Evolutionary conservation across 2,888 invertebrate genomes (phyloP).

Genomic region (Strigamia crassipes): DNA sequence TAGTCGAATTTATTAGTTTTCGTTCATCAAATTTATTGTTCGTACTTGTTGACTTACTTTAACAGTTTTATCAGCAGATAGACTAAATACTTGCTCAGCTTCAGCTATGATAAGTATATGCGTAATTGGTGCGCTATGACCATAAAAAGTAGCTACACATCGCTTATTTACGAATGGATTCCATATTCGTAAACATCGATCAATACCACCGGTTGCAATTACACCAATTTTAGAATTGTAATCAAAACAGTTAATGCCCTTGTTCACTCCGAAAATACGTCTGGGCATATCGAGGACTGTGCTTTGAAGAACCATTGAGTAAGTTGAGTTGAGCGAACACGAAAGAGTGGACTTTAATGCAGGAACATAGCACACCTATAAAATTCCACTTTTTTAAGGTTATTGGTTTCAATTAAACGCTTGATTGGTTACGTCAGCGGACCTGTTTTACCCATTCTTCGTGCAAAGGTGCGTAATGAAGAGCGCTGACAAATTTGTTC

Average conservation of each 20-base stretch:
- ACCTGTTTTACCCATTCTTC: slow-evolving; percentile 44
- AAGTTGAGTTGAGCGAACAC: neutral
- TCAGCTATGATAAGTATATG: neutral
- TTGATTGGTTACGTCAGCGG: neutral
- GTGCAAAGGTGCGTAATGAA: neutral
- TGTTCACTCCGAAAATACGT: neutral
- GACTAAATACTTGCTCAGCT: neutral
- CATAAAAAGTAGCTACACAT: slow-evolving; percentile 1
- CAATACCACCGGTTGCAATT: slow-evolving; percentile 43
- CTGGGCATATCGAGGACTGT: neutral
- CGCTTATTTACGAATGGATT: slow-evolving; percentile 33
- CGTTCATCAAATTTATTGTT: too few species aligned
- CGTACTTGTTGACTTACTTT: neutral
- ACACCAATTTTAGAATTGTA: neutral
- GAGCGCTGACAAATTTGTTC: neutral
- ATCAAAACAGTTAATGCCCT: slow-evolving; percentile 42
- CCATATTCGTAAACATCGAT: slow-evolving; percentile 30
- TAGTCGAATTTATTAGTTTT: too few species aligned
- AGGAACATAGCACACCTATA: neutral
- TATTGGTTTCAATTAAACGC: neutral
- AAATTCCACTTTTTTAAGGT: neutral
- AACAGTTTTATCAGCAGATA: neutral
- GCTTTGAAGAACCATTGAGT: neutral
- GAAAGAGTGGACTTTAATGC: slow-evolving; percentile 2
- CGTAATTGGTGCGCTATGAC: slow-evolving; percentile 28